A percentile compares a stretch with the other conserved stretches of the same genome.
Conservation (phyloP, 2,888 invertebrate genomes). For the Apamea monoglypha region DNA sequence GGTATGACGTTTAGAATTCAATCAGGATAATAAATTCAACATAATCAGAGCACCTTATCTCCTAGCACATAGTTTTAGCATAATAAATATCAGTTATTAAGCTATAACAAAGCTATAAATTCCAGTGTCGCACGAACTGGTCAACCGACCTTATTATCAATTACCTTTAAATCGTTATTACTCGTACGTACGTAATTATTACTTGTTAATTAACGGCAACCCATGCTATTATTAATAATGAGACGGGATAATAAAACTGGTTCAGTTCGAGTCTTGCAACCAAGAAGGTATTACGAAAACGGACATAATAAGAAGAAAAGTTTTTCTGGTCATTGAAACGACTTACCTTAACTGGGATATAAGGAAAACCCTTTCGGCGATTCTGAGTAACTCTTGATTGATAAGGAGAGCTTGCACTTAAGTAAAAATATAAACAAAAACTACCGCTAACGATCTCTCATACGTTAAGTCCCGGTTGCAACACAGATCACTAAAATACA, state of each 20-base stretch:
- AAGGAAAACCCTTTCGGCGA: not conserved
- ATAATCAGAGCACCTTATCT: slow-evolving; percentile 21
- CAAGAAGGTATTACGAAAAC: slow-evolving; percentile 8
- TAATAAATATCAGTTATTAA: slow-evolving; percentile 14
- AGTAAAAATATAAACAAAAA: slow-evolving; percentile 2
- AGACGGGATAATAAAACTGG: slow-evolving; percentile 28
- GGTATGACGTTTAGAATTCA: not conserved
- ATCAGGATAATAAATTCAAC: slow-evolving; percentile 11
- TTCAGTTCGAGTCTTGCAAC: not conserved
- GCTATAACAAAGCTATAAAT: slow-evolving; percentile 25
- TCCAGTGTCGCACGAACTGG: slow-evolving; percentile 23
- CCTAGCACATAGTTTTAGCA: not conserved
- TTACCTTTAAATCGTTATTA: slow-evolving; percentile 60
- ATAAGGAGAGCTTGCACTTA: not conserved
- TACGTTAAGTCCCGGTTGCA: not conserved
- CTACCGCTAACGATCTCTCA: not conserved
- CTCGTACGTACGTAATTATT: slow-evolving; percentile 25
- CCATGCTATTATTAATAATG: slow-evolving; percentile 33
- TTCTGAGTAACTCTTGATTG: slow-evolving; percentile 12
- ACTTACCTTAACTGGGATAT: slow-evolving; percentile 9
- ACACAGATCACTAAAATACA: not conserved
- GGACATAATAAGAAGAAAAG: slow-evolving; percentile 12
- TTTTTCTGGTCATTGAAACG: slow-evolving; percentile 15
- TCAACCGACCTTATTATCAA: slow-evolving; percentile 25
- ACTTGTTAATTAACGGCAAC: slow-evolving; percentile 36